phyloP scores from a whole-genome alignment of 2,113 vertebrate genomes.

The Elachura formosa region DNA sequence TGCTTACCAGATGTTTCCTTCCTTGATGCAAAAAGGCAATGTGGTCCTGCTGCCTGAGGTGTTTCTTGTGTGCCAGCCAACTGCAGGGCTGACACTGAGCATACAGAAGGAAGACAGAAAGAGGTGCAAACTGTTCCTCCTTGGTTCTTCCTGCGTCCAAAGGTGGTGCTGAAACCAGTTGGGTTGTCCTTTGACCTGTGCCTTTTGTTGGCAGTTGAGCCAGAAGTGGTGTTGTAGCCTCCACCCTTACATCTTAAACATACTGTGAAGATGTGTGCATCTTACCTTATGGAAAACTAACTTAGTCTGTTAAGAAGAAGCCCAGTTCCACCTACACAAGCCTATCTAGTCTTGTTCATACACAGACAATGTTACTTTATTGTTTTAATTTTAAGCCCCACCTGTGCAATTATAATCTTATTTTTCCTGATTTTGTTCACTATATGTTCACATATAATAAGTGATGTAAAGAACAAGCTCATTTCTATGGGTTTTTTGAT shows the following conservation, averaged over 20 bases:
- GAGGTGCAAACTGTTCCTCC: neutral
- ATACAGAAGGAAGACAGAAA: neutral
- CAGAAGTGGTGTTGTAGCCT: neutral
- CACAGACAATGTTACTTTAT: neutral
- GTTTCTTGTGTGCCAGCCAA: slow-evolving; percentile 27
- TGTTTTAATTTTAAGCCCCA: neutral
- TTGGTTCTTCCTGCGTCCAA: neutral
- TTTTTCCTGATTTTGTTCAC: neutral
- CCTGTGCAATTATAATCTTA: neutral
- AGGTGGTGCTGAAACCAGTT: neutral
- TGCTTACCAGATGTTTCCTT: slow-evolving; percentile 46
- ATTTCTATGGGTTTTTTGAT: neutral
- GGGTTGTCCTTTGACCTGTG: neutral
- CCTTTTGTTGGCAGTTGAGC: neutral
- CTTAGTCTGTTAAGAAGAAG: neutral
- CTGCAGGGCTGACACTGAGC: neutral
- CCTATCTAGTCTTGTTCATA: neutral
- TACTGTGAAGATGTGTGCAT: neutral
- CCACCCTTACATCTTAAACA: neutral
- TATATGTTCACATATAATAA: neutral
- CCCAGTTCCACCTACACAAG: neutral
- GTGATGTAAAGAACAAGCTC: neutral
- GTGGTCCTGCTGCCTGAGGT: slow-evolving; percentile 34
- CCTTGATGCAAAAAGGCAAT: slow-evolving; percentile 16
- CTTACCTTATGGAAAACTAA: neutral